Evolutionary conservation across 2,113 vertebrate species (phyloP).

Genomic region (Cyanocitta stelleri): DNA sequence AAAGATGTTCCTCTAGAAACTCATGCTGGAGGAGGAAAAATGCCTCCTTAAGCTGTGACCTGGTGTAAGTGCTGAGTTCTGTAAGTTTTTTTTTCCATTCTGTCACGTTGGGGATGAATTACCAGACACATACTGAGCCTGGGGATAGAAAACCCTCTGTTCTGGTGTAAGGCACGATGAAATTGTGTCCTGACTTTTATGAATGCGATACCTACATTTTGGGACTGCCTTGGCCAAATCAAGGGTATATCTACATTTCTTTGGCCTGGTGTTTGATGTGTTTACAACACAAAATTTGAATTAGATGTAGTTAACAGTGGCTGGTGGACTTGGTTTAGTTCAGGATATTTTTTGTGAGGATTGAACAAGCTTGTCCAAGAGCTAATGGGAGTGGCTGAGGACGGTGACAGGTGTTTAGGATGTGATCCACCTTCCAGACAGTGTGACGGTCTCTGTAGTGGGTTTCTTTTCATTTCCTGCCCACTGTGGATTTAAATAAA

Average conservation of each 20-base stretch:
- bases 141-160: background rate
- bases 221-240: background rate
- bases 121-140: background rate
- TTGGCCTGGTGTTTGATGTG: background rate
- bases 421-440: background rate
- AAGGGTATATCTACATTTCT: background rate
- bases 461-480: background rate
- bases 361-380: background rate
- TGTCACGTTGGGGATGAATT: background rate
- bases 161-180: background rate
- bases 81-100: accelerated
- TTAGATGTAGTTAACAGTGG: background rate
- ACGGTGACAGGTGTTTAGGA: background rate
- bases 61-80: background rate
- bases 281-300: background rate
- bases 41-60: background rate
- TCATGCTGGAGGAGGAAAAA: background rate
- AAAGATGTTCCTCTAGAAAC: background rate
- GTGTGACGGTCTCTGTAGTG: background rate
- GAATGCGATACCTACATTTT: background rate
- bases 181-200: background rate
- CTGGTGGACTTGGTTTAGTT: background rate
- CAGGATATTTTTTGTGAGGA: background rate
- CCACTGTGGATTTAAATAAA: background rate
- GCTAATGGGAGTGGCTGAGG: background rate